Conservation (phyloP, 2,888 invertebrate species). For the Scelioninae gen. 1 region DNA sequence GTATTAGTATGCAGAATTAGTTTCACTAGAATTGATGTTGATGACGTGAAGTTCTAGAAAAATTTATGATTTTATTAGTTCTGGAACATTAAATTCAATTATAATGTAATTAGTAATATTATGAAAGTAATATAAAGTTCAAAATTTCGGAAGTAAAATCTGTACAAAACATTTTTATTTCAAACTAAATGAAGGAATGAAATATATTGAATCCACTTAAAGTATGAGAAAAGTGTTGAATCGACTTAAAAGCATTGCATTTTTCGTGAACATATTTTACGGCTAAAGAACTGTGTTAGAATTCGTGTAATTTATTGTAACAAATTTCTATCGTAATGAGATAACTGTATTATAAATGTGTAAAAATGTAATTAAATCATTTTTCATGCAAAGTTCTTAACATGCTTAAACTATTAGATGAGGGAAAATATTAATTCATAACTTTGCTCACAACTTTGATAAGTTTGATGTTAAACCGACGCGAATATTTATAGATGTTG, state of each 20-base stretch:
- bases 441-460: constrained; percentile 36
- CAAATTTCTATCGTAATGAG: constrained; percentile 37
- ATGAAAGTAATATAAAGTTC: too few relatives aligned
- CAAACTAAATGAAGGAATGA: neutral
- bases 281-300: constrained; percentile 18
- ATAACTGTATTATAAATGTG: constrained; percentile 32
- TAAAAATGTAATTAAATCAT: constrained; percentile 46
- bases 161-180: neutral
- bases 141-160: too few relatives aligned
- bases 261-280: constrained; percentile 18
- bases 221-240: constrained; percentile 12
- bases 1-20: constrained; percentile 4
- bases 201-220: constrained; percentile 11
- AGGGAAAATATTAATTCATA: constrained; percentile 36
- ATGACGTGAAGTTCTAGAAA: neutral
- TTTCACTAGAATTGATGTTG: neutral
- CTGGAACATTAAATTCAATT: neutral
- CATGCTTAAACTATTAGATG: constrained; percentile 36
- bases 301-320: constrained; percentile 36
- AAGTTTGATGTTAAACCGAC: constrained; percentile 38
- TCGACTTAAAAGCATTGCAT: constrained; percentile 14
- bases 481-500: constrained; percentile 38
- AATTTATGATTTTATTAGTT: neutral
- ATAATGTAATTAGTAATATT: too few relatives aligned
- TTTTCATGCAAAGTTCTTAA: constrained; percentile 40